A percentile compares a stretch with the other conserved stretches of the same genome.
phyloP scores from a whole-genome alignment of 2,888 invertebrate genomes.

The Eupithecia vulgata region DNA sequence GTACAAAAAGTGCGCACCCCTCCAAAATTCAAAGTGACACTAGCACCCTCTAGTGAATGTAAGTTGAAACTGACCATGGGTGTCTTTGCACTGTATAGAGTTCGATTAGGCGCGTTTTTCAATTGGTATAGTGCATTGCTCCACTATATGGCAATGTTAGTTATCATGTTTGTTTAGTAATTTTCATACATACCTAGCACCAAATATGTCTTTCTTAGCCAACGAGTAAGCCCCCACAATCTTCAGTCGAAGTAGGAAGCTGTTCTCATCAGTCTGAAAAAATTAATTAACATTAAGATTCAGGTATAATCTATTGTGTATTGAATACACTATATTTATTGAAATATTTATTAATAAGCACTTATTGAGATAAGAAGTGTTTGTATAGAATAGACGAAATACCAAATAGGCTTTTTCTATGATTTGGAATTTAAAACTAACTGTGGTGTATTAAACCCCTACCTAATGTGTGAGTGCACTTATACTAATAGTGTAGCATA shows the following conservation, averaged over 20 bases:
- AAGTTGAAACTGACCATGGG: too few relatives aligned
- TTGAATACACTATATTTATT: too few relatives aligned
- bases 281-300: slow-evolving; percentile 10
- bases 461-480: too few relatives aligned
- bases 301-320: not conserved
- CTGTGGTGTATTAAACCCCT: too few relatives aligned
- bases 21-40: too few relatives aligned
- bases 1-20: too few relatives aligned
- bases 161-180: not conserved
- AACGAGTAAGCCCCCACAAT: slow-evolving; percentile 94
- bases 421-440: not conserved
- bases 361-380: not conserved
- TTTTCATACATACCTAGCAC: slow-evolving; percentile 90
- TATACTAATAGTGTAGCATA: too few relatives aligned
- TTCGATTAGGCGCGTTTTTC: too few relatives aligned
- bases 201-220: slow-evolving; percentile 99
- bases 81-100: too few relatives aligned
- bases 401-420: not conserved
- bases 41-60: too few relatives aligned
- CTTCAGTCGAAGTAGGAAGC: slow-evolving; percentile 92
- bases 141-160: too few relatives aligned
- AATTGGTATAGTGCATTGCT: too few relatives aligned
- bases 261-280: slow-evolving; percentile 90
- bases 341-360: not conserved
- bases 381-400: not conserved